These are phyloP conservation scores for Seira ritae DNA, from an alignment of 2,888 invertebrate species.

Conservation along the genomic window DNA sequence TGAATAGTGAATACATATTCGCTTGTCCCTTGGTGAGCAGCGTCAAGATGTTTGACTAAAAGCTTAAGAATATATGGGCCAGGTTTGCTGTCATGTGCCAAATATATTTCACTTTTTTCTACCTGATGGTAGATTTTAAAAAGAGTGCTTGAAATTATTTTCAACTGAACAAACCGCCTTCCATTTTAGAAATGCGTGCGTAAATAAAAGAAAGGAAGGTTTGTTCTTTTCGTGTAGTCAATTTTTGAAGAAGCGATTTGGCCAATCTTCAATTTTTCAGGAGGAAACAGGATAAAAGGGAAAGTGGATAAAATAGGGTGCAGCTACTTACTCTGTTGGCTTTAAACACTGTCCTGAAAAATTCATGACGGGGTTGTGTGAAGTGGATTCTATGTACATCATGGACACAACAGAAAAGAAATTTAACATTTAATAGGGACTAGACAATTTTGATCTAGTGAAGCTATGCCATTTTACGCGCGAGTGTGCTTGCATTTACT, in stretches of 20 bases:
- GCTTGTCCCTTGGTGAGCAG: not conserved
- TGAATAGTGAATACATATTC: too few relatives aligned
- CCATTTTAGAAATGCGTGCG: too few relatives aligned
- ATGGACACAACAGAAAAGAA: too few relatives aligned
- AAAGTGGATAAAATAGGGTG: constrained; percentile 23
- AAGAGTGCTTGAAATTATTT: too few relatives aligned
- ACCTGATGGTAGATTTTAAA: not conserved
- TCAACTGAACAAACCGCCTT: too few relatives aligned
- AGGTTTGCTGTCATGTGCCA: not conserved
- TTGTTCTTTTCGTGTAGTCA: too few relatives aligned
- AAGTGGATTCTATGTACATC: too few relatives aligned
- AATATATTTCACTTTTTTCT: not conserved
- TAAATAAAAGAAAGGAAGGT: too few relatives aligned
- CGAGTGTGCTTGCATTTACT: too few relatives aligned
- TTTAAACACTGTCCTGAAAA: constrained; percentile 20
- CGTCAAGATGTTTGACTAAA: not conserved
- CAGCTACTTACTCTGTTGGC: not conserved
- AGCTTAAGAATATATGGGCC: not conserved
- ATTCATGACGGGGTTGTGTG: constrained; percentile 44
- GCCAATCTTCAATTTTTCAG: constrained; percentile 50
- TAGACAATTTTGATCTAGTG: too few relatives aligned
- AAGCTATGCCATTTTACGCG: too few relatives aligned
- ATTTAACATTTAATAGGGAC: too few relatives aligned
- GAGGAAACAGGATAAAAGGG: constrained; percentile 21
- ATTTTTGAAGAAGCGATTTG: constrained; percentile 52